Conservation (phyloP, 1,140 invertebrate genomes). For the Cydia pomonella region DNA sequence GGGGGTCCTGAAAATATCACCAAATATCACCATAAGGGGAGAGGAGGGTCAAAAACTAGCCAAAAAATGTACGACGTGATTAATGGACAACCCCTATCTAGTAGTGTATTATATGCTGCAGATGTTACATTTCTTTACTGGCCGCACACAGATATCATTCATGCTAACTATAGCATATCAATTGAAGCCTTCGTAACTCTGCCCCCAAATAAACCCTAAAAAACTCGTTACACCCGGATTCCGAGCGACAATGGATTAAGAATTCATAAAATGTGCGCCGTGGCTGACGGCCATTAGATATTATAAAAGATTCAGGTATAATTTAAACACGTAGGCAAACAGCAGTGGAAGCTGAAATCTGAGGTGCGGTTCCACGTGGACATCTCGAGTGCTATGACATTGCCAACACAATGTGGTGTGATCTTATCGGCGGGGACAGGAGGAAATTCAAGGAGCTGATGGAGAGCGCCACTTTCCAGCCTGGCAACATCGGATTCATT, state of each 20-base stretch:
- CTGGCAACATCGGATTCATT: too few species aligned
- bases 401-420: too few species aligned
- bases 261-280: constrained; percentile 48
- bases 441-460: too few species aligned
- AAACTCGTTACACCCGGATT: constrained; percentile 49
- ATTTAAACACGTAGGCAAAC: constrained; percentile 7
- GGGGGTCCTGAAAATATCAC: too few species aligned
- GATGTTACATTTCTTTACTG: too few species aligned
- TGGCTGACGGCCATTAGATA: constrained; percentile 15
- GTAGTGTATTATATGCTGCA: too few species aligned
- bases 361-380: neutral
- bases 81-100: too few species aligned
- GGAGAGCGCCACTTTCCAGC: too few species aligned
- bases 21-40: too few species aligned
- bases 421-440: too few species aligned
- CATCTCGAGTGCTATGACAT: neutral
- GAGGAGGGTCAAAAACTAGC: too few species aligned
- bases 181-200: constrained; percentile 38
- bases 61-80: too few species aligned
- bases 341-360: neutral
- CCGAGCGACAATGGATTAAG: constrained; percentile 49
- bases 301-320: constrained; percentile 10
- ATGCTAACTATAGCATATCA: neutral
- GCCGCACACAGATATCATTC: neutral
- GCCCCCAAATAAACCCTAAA: constrained; percentile 39